phyloP scores from a whole-genome alignment of 2,797 vertebrate genomes.

The Dicrostonyx torquatus region DNA sequence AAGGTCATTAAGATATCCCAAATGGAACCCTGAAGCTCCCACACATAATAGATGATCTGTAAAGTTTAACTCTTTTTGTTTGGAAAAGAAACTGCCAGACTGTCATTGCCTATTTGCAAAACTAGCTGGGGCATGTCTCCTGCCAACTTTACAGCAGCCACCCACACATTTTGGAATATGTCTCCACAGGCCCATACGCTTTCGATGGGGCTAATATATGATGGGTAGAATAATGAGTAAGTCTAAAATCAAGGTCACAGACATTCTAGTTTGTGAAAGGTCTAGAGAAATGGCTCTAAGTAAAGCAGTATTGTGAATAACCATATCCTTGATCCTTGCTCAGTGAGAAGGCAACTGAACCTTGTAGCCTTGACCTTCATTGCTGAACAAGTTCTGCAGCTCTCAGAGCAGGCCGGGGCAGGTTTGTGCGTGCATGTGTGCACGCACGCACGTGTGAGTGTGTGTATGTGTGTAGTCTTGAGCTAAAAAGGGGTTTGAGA shows the following conservation, averaged over 20 bases:
- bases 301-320: not conserved
- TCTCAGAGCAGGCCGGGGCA: not conserved
- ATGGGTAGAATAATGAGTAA: not conserved
- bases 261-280: conserved; percentile 12
- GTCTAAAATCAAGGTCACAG: conserved; percentile 21
- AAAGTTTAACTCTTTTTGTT: conserved; percentile 66
- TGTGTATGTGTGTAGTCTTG: not conserved
- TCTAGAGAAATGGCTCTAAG: not conserved
- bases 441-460: not conserved
- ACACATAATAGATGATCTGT: conserved; percentile 44
- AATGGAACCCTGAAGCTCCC: conserved; percentile 13
- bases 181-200: conserved; percentile 21
- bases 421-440: not conserved
- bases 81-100: conserved; percentile 48
- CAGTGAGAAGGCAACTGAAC: not conserved
- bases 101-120: conserved; percentile 46
- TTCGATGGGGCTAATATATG: not conserved
- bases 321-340: not conserved
- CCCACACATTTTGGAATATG: conserved; percentile 65
- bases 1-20: conserved; percentile 10
- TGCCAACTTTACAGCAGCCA: conserved; percentile 33
- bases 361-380: not conserved
- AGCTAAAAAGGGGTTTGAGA: conserved; percentile 22
- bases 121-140: conserved; percentile 66
- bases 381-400: conserved; percentile 71